Evolutionary conservation across 2,113 vertebrate species (phyloP), one percentile per base, ranked within the genome.

Genomic region (Corynorhinus townsendii): DNA sequence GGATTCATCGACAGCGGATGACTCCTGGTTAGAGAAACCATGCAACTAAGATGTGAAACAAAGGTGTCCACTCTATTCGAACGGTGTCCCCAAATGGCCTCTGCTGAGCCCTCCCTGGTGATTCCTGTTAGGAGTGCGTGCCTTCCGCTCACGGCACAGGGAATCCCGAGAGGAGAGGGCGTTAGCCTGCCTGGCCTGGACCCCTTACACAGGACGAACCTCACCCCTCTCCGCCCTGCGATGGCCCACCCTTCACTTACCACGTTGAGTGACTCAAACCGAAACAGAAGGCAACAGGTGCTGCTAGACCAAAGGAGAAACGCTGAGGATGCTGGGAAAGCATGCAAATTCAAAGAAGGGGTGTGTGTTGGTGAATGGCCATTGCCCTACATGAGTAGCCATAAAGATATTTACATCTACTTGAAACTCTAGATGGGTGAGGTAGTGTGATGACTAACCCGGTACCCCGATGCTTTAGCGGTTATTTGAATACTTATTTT

Each of bases 11-110:
- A 73, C 26, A 76, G 8, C 4, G 80, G 15, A 96, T 43, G 56
- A 96, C 66, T 49, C 10, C 83, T 92, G 73, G 95, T 76, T 93
- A 62, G 14, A 90, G 89, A 97, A 80, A 95, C 90, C 76, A 85
- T 90, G 81, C 89, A n/a, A 35, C 43, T 88, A 82, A 12, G 0
- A 95, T n/a, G 47, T 95, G 71, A 94, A 95, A 38, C 17, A 86
- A 86, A 84, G 69, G 1, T 52, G 33, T 77, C 95, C 11, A 0
- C 8, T 94, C 16, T 94, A 33, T 59, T 71, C 30, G 66, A 45
- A 71, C 26, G 56, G 22, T 20, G 17, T 5, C 88, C 30, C 72
- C 43, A 66, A 43, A 84, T 69, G 3, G 0, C 69, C 73, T 95
- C 47, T 56, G 54, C 0, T 0, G 24, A 75, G 4, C 56, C 0